Evolutionary conservation across 2,797 vertebrate genomes (phyloP).

Genomic region (Sebastolobus altivelis): DNA sequence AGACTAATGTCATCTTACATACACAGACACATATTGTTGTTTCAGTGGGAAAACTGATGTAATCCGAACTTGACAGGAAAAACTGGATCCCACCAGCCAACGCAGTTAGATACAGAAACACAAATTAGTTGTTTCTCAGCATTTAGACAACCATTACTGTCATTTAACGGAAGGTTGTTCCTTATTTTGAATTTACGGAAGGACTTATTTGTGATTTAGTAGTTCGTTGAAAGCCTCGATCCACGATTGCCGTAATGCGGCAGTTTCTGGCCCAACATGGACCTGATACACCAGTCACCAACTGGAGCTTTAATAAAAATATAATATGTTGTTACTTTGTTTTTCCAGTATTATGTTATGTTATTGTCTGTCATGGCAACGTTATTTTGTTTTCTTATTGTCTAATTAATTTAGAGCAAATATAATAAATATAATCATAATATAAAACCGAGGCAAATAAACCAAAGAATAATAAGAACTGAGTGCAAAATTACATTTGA

Average conservation of each 20-base stretch:
- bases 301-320: slow-evolving; percentile 1
- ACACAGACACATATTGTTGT: not conserved
- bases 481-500: not conserved
- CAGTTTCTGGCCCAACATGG: not conserved
- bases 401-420: not conserved
- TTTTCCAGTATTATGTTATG: not conserved
- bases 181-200: not conserved
- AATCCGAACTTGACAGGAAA: slow-evolving; percentile 2
- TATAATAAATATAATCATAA: not conserved
- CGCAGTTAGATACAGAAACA: not conserved
- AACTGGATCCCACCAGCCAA: not conserved
- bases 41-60: not conserved
- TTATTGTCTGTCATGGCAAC: not conserved
- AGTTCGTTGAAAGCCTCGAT: not conserved
- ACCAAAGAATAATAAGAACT: not conserved
- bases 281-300: not conserved
- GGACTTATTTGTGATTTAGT: not conserved
- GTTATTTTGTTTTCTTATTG: not conserved
- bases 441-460: not conserved
- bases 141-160: not conserved
- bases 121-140: not conserved
- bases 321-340: not conserved
- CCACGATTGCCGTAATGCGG: not conserved
- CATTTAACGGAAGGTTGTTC: not conserved
- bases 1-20: not conserved